Evolutionary conservation across 1,140 invertebrate species (phyloP), one percentile per base, ranked within the genome.

Genomic region (Trypoxylus dichotomus): DNA sequence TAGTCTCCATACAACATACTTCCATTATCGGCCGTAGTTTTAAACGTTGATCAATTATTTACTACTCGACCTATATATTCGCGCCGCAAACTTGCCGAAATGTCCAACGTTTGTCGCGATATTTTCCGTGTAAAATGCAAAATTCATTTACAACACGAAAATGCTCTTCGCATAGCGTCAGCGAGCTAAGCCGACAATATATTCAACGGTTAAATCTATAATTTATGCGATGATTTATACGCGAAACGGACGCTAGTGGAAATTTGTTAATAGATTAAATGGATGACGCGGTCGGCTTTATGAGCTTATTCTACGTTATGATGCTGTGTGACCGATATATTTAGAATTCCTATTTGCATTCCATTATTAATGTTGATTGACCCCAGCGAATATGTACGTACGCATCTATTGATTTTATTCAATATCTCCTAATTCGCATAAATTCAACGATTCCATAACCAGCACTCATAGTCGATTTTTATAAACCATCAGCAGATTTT

Each of bases 231-330:
- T 79, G 79, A 79, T 79, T 79, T 79, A 79, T 77, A 54, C 42
- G 76, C 19, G 24, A 78, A 60, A 27, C 60, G 47, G 58, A 75
- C 21, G 73, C 74, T 63, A 24, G 71, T 76, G 74, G 77, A 80
- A 79, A 80, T 80, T 80, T 80, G 78, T 80, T 80, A 80, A 80
- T 80, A 80, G 79, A 80, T 80, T 78, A 80, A 79, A 47, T 42
- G 77, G 79, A 76, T 79, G 58, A 78, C 63, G 63, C 32, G 79
- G 76, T 76, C 72, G 42, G 60, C 32, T 78, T 79, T 78, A 77
- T 79, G 54, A 77, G 75, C 72, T 74, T 43, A 74, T 74, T 74
- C 41, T 43, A 42, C 32, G 60, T 29, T 68, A 68, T 68, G 24
- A 68, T 68, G 60, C 60, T 74, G 27, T 37, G 29, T 19, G 41